Base-by-base conservation (phyloP, 2,113 vertebrate genomes). In the Tenrec ecaudatus region DNA sequence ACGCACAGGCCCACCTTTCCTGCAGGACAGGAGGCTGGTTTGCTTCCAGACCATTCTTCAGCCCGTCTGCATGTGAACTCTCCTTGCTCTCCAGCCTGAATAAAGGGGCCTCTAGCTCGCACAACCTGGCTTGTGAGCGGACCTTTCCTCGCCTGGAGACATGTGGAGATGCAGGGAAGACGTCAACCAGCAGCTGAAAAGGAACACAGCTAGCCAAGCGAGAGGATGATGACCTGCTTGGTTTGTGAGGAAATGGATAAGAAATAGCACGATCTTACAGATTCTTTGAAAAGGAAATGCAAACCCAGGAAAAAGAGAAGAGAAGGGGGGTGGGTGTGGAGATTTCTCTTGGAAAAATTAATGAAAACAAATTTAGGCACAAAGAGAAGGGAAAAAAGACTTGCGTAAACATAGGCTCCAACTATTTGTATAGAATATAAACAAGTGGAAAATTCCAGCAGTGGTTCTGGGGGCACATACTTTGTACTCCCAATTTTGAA, bases 361-460 rank as follows among this genome's bases (percentile, higher is more conserved):
- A 82, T 97, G 92, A 93, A 95, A 96, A 93, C 89, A 93, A 96
- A 93, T 82, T 94, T 93, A 95, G 94, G 96, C 95, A 23, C 62
- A 77, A 75, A 88, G 66, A 86, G 66, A 88, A 86, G 66, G 82
- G 78, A 22, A 82, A 82, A 88, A 82, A 90, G 60, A 85, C 85
- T 91, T 88, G 94, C 92, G 94, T 94, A 95, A 97, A 96, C 86
- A 94, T 23, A 73, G 93, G 71, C 60, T 83, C 16, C 91, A 86
- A 64, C 66, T 96, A 68, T 93, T 88, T 96, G 95, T 93, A 58
- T 90, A 95, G 92, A 92, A 84, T 92, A 92, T 69, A 94, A 92
- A 91, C 88, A 60, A 96, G 57, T 81, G 93, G 96, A 96, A 97
- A 97, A 94, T 96, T 95, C 93, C 83, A 78, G 92, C 84, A 62